phyloP scores from a whole-genome alignment of 2,113 vertebrate genomes.

The Megaceryle maxima region DNA sequence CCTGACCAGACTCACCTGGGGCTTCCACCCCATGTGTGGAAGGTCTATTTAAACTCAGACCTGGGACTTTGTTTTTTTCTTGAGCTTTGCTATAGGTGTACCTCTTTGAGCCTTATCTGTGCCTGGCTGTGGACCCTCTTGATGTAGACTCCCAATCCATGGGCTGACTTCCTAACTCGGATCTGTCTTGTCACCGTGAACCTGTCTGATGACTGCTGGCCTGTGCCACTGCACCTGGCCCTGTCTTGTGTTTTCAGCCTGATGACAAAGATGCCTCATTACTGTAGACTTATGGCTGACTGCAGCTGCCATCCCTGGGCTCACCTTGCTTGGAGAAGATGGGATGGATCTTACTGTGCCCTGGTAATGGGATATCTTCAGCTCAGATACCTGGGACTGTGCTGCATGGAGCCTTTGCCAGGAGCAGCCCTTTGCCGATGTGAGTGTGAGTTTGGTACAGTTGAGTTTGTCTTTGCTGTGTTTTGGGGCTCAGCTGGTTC shows the following conservation, averaged over 20 bases:
- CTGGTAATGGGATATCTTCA: background rate
- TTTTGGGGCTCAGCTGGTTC: background rate
- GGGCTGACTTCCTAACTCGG: background rate
- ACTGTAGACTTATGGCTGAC: rapidly evolving
- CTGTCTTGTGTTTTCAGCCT: background rate
- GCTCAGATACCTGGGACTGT: background rate
- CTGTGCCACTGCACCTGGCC: background rate
- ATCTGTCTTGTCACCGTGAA: too few species aligned
- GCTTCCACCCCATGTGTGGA: too few species aligned
- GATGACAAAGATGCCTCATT: background rate
- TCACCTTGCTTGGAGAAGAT: background rate
- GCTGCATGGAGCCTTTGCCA: background rate
- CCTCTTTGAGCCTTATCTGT: rapidly evolving
- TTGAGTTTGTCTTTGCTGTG: background rate
- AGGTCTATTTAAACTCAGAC: background rate
- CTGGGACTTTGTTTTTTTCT: rapidly evolving
- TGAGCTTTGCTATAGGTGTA: background rate
- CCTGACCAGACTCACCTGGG: background rate
- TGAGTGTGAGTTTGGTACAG: background rate
- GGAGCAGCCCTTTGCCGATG: background rate
- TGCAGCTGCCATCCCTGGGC: background rate
- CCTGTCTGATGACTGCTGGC: background rate
- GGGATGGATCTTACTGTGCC: background rate
- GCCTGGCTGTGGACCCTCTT: background rate
- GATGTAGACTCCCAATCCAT: rapidly evolving